Evolutionary conservation across 2,113 vertebrate genomes (phyloP).

Genomic region (Myiopsitta monachus): DNA sequence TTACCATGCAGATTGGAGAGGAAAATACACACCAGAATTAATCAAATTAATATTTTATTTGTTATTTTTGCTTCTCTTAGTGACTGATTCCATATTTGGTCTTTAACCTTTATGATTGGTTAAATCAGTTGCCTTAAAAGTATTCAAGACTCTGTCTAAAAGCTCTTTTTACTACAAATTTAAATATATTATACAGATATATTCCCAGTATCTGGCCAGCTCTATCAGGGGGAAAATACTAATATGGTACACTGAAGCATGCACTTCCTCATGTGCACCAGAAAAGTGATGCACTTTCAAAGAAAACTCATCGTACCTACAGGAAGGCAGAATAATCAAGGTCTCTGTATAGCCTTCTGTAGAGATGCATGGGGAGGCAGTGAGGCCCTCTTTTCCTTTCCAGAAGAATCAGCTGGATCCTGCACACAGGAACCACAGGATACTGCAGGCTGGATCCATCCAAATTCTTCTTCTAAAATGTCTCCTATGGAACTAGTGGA

Average conservation of each 20-base stretch:
- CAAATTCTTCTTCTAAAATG: conserved; percentile 33
- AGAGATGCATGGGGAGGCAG: not conserved
- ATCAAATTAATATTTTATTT: conserved; percentile 30
- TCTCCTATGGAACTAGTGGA: conserved; percentile 6
- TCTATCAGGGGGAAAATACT: not conserved
- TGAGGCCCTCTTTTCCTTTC: not conserved
- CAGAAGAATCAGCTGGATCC: conserved; percentile 41
- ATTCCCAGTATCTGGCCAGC: not conserved
- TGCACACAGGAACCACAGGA: conserved; percentile 9
- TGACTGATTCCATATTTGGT: not conserved
- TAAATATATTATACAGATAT: not conserved
- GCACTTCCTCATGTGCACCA: not conserved
- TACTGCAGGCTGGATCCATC: not conserved
- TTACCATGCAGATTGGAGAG: not conserved
- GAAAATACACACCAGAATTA: conserved; percentile 26
- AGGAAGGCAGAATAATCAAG: conserved; percentile 42
- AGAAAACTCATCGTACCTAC: conserved; percentile 33
- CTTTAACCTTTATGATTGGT: not conserved
- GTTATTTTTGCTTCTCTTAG: not conserved
- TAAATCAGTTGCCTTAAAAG: not conserved
- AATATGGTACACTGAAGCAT: not conserved
- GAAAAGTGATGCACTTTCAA: not conserved
- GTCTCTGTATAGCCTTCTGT: not conserved
- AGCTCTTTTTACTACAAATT: not conserved
- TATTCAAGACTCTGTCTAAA: not conserved